Percentiles rank a stretch among this genome's conserved stretches.
These are phyloP conservation scores for Onychomys leucogaster DNA, from an alignment of 2,797 vertebrate genomes.

Conservation along the genomic window DNA sequence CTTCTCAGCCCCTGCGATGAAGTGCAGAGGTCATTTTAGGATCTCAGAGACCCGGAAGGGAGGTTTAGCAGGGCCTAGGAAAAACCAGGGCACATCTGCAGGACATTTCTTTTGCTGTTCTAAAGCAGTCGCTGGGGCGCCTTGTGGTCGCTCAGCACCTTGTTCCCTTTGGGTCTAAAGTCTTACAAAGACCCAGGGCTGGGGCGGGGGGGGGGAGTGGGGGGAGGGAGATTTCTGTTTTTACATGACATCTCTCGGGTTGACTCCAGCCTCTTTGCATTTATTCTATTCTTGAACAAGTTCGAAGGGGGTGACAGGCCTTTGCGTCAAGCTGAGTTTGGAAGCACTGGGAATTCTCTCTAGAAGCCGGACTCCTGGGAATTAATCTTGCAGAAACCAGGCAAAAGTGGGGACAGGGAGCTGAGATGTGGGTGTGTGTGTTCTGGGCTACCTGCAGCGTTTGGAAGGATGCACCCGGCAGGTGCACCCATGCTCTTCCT, in stretches of 20 bases:
- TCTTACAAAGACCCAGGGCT: neutral
- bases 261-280: neutral
- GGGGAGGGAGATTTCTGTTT: neutral
- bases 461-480: neutral
- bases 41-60: neutral
- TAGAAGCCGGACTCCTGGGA: neutral
- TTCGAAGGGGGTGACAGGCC: neutral
- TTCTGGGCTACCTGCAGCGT: neutral
- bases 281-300: conserved; percentile 21
- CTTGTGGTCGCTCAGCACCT: neutral
- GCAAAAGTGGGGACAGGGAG: neutral
- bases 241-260: neutral
- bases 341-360: neutral
- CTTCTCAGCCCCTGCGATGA: neutral
- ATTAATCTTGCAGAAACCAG: neutral
- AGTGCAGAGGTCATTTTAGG: neutral
- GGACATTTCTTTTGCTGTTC: neutral
- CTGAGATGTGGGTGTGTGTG: fast-evolving
- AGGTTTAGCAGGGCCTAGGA: neutral
- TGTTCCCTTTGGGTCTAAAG: neutral
- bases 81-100: neutral
- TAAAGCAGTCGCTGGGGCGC: neutral
- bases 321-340: neutral
- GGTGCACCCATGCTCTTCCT: neutral
- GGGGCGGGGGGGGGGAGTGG: fast-evolving